Conservation (phyloP, 2,888 invertebrate genomes). For the Copidosoma aretas region DNA sequence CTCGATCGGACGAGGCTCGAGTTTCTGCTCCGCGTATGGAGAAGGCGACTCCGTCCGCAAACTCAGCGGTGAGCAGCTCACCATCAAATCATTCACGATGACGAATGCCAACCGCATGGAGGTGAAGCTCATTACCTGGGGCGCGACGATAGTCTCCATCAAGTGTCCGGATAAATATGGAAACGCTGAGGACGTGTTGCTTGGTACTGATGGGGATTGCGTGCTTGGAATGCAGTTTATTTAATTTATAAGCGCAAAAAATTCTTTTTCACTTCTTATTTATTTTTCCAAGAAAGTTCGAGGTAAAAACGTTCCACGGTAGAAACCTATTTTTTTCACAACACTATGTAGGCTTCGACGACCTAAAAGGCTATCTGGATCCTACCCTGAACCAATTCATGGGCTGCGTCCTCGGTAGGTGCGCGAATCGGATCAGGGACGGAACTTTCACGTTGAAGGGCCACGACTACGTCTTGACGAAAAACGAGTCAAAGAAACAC, state of each 20-base stretch:
- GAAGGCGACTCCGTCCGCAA: neutral
- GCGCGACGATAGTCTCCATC: slow-evolving; percentile 80
- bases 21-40: neutral
- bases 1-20: neutral
- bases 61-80: slow-evolving; percentile 6
- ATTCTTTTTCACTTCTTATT: too few species aligned
- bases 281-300: too few species aligned
- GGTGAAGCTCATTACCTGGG: slow-evolving; percentile 76
- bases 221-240: too few species aligned
- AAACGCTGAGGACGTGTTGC: slow-evolving; percentile 73
- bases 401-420: slow-evolving; percentile 85
- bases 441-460: slow-evolving; percentile 75
- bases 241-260: too few species aligned
- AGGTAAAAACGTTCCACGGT: too few species aligned
- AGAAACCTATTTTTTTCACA: too few species aligned
- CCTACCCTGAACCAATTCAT: slow-evolving; percentile 75
- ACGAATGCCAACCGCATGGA: slow-evolving; percentile 71
- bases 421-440: slow-evolving; percentile 79
- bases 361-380: slow-evolving; percentile 74
- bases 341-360: too few species aligned
- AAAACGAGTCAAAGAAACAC: slow-evolving; percentile 72
- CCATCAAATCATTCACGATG: slow-evolving; percentile 66
- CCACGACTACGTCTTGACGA: slow-evolving; percentile 71
- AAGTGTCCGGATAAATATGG: slow-evolving; percentile 78
- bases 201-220: too few species aligned